Evolutionary conservation across 1,140 invertebrate genomes (phyloP).

Genomic region (Polyergus mexicanus): DNA sequence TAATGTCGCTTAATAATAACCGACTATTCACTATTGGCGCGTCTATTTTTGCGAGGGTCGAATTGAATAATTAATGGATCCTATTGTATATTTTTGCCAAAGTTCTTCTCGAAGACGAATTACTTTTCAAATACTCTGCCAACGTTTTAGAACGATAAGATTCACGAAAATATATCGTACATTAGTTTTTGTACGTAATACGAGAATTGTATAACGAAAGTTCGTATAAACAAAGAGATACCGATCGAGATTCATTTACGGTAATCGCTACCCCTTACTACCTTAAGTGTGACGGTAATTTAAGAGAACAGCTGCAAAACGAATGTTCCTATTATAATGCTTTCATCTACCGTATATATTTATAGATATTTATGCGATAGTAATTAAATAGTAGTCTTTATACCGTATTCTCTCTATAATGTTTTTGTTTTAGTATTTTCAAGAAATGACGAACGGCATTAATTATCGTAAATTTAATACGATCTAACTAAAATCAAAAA

Average conservation of each 20-base stretch:
- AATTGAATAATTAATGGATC: conserved; percentile 5
- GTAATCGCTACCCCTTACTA: conserved; percentile 40
- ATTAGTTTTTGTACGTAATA: conserved; percentile 67
- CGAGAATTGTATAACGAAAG: conserved; percentile 10
- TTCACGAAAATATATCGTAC: conserved; percentile 50
- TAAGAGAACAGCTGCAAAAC: conserved; percentile 71
- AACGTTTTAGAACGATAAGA: conserved; percentile 48
- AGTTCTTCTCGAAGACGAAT: conserved; percentile 48
- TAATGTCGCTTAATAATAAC: neutral
- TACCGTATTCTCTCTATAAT: conserved; percentile 53
- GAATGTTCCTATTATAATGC: conserved; percentile 82
- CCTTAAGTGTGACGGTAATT: conserved; percentile 69
- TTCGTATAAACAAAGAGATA: conserved; percentile 37
- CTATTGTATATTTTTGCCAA: conserved; percentile 48
- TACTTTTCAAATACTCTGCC: conserved; percentile 51
- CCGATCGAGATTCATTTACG: conserved; percentile 64
- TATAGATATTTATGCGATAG: conserved; percentile 73
- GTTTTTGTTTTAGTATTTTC: conserved; percentile 70
- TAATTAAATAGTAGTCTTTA: conserved; percentile 69
- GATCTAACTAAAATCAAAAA: conserved; percentile 45
- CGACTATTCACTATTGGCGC: neutral
- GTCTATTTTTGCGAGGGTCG: conserved; percentile 9
- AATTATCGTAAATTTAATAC: conserved; percentile 45
- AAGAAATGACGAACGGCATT: conserved; percentile 43
- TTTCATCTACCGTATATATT: conserved; percentile 78